Conservation (phyloP, 2,888 invertebrate genomes). For the Psylliodes chrysocephalus region DNA sequence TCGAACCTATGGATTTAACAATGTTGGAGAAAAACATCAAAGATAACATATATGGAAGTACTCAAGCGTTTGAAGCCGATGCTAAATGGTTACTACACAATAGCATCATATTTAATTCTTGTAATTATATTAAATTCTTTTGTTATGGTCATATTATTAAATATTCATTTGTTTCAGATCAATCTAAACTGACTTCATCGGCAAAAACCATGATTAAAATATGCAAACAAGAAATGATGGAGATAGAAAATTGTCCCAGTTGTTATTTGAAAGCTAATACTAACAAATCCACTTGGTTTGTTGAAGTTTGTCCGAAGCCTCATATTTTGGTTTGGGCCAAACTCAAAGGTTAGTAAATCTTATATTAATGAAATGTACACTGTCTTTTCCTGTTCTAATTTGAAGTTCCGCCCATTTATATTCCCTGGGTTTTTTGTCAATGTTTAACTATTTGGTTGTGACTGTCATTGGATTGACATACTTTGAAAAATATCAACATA, state of each 20-base stretch:
- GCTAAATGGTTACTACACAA: constrained; percentile 95
- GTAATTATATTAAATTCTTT: constrained; percentile 69
- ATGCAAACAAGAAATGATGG: constrained; percentile 88
- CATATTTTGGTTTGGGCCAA: constrained; percentile 96
- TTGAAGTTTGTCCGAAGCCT: constrained; percentile 89
- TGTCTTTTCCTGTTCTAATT: too few relatives aligned
- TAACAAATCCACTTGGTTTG: constrained; percentile 86
- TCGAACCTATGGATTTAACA: constrained; percentile 87
- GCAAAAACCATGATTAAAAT: constrained; percentile 85
- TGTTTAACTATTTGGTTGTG: too few relatives aligned
- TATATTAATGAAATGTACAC: too few relatives aligned
- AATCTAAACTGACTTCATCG: constrained; percentile 79
- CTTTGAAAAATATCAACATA: too few relatives aligned
- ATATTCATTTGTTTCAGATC: constrained; percentile 67
- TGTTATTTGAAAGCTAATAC: constrained; percentile 90
- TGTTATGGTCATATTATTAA: background rate
- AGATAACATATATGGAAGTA: constrained; percentile 81
- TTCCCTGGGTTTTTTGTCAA: too few relatives aligned
- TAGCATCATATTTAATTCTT: constrained; percentile 88
- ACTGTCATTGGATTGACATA: too few relatives aligned
- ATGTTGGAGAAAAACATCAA: constrained; percentile 81
- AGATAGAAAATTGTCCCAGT: constrained; percentile 93
- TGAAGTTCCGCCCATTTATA: too few relatives aligned
- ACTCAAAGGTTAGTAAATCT: constrained; percentile 75
- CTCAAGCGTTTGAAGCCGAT: constrained; percentile 90